Conservation (phyloP, 1,140 invertebrate genomes). For the Musca domestica region DNA sequence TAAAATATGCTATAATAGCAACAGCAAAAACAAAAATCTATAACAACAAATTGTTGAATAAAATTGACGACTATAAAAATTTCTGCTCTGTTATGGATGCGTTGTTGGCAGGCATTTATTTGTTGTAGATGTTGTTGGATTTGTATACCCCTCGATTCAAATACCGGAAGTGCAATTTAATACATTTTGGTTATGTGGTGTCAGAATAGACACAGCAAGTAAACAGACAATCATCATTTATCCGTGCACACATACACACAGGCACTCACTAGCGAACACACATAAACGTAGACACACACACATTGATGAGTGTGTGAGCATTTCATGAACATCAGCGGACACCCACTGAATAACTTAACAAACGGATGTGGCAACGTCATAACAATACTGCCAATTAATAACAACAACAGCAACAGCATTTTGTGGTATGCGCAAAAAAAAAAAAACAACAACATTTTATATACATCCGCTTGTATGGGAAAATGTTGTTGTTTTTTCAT, state of each 20-base stretch:
- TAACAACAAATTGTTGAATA: neutral
- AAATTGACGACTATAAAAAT: neutral
- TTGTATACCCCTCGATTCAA: neutral
- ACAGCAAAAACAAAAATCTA: neutral
- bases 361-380: conserved; percentile 21
- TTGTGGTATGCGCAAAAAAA: neutral
- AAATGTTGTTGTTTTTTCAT: too few relatives aligned
- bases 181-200: neutral
- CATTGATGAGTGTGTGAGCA: too few relatives aligned
- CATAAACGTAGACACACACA: too few relatives aligned
- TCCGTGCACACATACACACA: too few relatives aligned
- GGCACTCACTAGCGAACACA: too few relatives aligned
- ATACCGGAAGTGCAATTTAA: conserved; percentile 21
- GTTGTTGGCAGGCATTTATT: neutral
- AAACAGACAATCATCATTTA: too few relatives aligned
- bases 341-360: conserved; percentile 5
- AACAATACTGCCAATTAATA: conserved; percentile 20
- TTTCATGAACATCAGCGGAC: too few relatives aligned
- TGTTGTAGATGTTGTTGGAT: too few relatives aligned
- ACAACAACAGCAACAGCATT: conserved; percentile 1
- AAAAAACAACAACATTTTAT: too few relatives aligned
- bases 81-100: neutral
- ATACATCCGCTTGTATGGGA: too few relatives aligned
- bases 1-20: too few relatives aligned
- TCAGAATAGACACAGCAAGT: too few relatives aligned